Base-by-base conservation (phyloP, 1,140 invertebrate species). In the Zaprionus kolodkinae region DNA sequence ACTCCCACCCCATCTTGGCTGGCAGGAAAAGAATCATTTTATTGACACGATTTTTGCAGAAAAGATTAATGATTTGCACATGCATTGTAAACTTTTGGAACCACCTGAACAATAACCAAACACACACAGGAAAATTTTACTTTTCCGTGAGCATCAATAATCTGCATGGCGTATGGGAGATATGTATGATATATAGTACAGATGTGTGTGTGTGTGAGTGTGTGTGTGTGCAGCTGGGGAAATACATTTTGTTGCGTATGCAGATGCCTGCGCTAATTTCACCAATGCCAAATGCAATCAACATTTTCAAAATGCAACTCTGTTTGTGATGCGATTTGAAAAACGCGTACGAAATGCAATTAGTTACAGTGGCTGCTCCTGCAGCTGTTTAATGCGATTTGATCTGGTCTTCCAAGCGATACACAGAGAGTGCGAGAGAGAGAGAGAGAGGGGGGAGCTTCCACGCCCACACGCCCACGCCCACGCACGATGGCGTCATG, bases 261-360 rank as follows among this genome's bases (percentile, higher is more conserved):
- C 15, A 25, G 40, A 43, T 55, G 50, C 15, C 13, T 25, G 15
- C 17, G 15, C 27, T 30, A 62, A 48, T 30, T 48, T 48, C 21
- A 15, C 40, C 40, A 45, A 15, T 45, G 33, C 64, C 48, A 65
- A 81, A 82, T 65, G 55, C 79, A 81, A 81, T 81, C 79, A 82
- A 82, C 65, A 73, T 25, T 78, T 68, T 68, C 30, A n/a, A 61
- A 52, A 57, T 36, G 55, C 61, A 71, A 48, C n/a, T 45, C 40
- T 45, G 56, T 35, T 57, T 50, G 13, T 64, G 54, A 55, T 21
- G 65, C 38, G 65, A 65, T 76, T 70, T 64, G 74, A 77, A 77
- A 72, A 79, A 71, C 76, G 61, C 73, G 68, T 73, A 57, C 33
- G 10, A 57, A 67, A 75, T 79, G 57, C 71, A 79, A 82, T 82